Evolutionary conservation across 1,140 invertebrate genomes (phyloP).

Genomic region (Rhagoletis pomonella): DNA sequence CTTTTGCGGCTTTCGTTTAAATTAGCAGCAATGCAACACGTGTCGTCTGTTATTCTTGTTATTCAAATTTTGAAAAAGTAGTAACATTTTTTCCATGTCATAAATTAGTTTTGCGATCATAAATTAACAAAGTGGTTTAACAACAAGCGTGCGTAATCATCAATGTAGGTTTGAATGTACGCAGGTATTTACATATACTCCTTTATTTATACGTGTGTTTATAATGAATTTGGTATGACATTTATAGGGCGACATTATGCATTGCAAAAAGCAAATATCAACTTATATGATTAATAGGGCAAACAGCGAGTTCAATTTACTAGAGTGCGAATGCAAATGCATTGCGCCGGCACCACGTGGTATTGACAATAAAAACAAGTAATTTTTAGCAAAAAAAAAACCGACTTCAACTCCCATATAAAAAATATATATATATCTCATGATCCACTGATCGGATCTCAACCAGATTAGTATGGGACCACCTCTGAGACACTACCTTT

Average conservation of each 20-base stretch:
- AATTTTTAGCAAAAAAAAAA: too few species aligned
- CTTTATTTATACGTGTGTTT: not conserved
- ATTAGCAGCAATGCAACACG: not conserved
- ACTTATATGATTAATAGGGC: conserved; percentile 40
- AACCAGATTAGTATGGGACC: too few species aligned
- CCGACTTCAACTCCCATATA: too few species aligned
- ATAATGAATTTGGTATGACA: not conserved
- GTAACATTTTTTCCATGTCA: not conserved
- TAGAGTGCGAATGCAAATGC: not conserved
- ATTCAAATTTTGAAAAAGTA: too few species aligned
- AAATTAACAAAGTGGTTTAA: not conserved
- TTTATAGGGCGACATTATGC: not conserved
- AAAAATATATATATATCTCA: too few species aligned
- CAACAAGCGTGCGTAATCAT: not conserved
- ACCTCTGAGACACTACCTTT: too few species aligned
- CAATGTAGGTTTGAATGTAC: too few species aligned
- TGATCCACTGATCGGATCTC: too few species aligned
- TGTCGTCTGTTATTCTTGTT: too few species aligned
- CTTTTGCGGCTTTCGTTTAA: not conserved
- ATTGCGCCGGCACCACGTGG: not conserved
- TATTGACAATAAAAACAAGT: not conserved
- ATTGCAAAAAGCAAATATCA: not conserved
- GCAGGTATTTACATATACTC: not conserved
- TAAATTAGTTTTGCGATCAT: not conserved
- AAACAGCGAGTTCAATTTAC: not conserved